Percentiles rank a stretch among this genome's conserved stretches.
phyloP scores from a whole-genome alignment of 2,113 vertebrate genomes.

The Gallinago jamesoni region DNA sequence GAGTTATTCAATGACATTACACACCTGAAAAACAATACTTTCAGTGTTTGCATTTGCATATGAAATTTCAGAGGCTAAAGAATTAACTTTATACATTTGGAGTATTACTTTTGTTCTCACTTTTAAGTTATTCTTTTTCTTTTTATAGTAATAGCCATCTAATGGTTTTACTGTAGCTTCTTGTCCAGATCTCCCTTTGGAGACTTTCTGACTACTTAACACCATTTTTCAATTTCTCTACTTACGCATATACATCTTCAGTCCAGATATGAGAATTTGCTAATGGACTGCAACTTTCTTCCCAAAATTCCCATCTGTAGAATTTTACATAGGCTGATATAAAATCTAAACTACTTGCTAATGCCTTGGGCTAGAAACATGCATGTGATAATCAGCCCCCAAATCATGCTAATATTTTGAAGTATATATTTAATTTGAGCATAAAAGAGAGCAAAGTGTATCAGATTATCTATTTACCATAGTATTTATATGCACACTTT shows the following conservation, averaged over 20 bases:
- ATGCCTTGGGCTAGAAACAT: not conserved
- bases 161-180: conserved; percentile 37
- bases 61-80: not conserved
- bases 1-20: not conserved
- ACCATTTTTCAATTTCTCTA: conserved; percentile 73
- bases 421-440: not conserved
- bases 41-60: not conserved
- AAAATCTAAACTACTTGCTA: conserved; percentile 36
- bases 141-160: conserved; percentile 43
- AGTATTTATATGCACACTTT: not conserved
- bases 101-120: not conserved
- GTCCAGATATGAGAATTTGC: conserved; percentile 30
- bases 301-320: conserved; percentile 56
- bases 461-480: not conserved
- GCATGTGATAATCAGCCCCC: not conserved
- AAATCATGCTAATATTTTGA: conserved; percentile 6
- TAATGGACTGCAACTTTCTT: conserved; percentile 64
- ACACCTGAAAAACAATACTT: not conserved
- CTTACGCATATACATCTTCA: conserved; percentile 67
- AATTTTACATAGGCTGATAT: conserved; percentile 47
- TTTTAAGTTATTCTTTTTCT: conserved; percentile 17
- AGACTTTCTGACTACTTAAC: conserved; percentile 74
- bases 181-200: conserved; percentile 65
- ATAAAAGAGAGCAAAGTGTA: not conserved
- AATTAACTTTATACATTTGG: not conserved